These are phyloP conservation scores for Syngnathus floridae DNA, from an alignment of 2,113 vertebrate species.

Conservation along the genomic window DNA sequence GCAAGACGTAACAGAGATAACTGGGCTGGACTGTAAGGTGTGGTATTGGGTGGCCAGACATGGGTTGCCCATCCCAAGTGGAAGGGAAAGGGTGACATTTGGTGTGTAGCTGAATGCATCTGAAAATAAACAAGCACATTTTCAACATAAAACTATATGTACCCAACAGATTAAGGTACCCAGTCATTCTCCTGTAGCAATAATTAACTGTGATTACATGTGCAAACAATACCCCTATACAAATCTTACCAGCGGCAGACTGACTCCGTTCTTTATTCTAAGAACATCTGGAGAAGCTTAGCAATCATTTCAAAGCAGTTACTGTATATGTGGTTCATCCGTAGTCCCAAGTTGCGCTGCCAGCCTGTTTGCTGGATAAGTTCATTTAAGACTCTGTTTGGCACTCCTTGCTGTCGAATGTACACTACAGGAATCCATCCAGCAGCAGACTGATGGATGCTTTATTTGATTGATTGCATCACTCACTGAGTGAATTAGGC, in stretches of 20 bases:
- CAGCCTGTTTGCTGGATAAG: constrained; percentile 54
- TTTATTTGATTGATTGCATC: constrained; percentile 68
- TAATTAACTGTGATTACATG: constrained; percentile 32
- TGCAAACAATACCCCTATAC: constrained; percentile 34
- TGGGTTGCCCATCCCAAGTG: constrained; percentile 80
- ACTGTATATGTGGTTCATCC: constrained; percentile 39
- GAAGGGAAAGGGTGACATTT: constrained; percentile 77
- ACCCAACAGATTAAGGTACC: neutral
- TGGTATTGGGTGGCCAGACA: constrained; percentile 83
- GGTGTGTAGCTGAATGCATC: constrained; percentile 88
- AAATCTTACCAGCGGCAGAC: constrained; percentile 25
- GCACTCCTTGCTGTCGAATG: constrained; percentile 61
- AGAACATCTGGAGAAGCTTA: constrained; percentile 49
- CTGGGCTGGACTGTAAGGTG: constrained; percentile 79
- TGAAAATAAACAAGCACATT: constrained; percentile 60
- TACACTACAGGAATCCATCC: constrained; percentile 58
- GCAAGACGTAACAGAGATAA: constrained; percentile 78
- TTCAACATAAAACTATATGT: constrained; percentile 2
- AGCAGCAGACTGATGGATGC: constrained; percentile 57
- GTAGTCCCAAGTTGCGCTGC: constrained; percentile 35
- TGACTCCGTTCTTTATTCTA: constrained; percentile 19
- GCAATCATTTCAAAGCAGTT: constrained; percentile 44
- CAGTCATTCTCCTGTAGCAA: constrained; percentile 10
- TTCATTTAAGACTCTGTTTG: constrained; percentile 47
- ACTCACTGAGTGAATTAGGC: constrained; percentile 67